Evolutionary conservation across 2,113 vertebrate genomes (phyloP).

Genomic region (Trematocara unimaculatum): DNA sequence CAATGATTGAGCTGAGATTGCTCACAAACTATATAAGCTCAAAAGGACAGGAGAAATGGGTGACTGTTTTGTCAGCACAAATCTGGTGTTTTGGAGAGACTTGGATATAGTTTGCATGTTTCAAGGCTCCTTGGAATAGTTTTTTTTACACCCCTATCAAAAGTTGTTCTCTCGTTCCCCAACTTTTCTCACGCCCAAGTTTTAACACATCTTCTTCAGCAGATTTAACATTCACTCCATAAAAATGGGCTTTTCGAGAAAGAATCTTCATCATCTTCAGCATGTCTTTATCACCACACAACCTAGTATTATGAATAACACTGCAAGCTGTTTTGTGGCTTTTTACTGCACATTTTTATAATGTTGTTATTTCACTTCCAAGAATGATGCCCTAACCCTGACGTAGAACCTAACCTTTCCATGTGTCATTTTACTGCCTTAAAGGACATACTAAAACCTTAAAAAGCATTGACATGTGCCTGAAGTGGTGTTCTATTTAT

Average conservation of each 20-base stretch:
- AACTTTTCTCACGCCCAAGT: background rate
- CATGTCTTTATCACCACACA: background rate
- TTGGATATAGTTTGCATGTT: background rate
- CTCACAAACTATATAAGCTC: conserved; percentile 20
- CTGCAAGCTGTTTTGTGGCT: background rate
- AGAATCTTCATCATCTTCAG: background rate
- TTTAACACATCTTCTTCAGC: background rate
- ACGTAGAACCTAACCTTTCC: background rate
- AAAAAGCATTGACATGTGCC: background rate
- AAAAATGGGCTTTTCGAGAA: background rate
- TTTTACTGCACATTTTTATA: background rate
- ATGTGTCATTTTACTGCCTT: background rate
- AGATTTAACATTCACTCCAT: background rate
- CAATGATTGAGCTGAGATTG: conserved; percentile 63
- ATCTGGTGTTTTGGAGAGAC: background rate
- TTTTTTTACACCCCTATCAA: background rate
- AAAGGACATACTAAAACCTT: background rate
- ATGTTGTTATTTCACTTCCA: background rate
- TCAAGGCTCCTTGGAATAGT: background rate
- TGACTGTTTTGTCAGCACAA: conserved; percentile 19
- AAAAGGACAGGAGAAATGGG: conserved; percentile 6
- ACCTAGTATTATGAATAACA: background rate
- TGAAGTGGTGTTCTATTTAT: background rate
- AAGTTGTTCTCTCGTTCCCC: background rate
- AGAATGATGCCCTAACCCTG: background rate